Conservation (phyloP, 2,888 invertebrate genomes). For the Theodoxus fluviatilis region DNA sequence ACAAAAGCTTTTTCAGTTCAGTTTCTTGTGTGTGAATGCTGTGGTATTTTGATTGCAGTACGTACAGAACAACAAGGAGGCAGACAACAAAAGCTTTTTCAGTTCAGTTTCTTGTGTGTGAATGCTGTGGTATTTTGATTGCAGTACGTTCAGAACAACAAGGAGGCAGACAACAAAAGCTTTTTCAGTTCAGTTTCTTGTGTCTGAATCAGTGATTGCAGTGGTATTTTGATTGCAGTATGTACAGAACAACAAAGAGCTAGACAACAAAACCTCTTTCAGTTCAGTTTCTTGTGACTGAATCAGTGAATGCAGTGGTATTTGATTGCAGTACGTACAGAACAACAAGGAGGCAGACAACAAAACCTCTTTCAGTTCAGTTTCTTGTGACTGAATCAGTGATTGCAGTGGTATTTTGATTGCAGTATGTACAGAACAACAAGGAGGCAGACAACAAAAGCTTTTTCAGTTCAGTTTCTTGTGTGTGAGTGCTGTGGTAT, state of each 20-base stretch:
- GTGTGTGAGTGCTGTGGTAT: slow-evolving; percentile 12
- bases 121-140: slow-evolving; percentile 33
- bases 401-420: slow-evolving; percentile 29
- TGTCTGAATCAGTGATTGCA: not conserved
- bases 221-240: slow-evolving; percentile 67
- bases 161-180: slow-evolving; percentile 78
- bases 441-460: slow-evolving; percentile 79
- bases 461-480: too few species aligned
- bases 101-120: too few species aligned
- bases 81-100: slow-evolving; percentile 81
- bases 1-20: too few species aligned
- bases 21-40: not conserved
- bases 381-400: not conserved
- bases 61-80: slow-evolving; percentile 71
- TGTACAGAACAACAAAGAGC: slow-evolving; percentile 71
- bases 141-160: slow-evolving; percentile 70
- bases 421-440: slow-evolving; percentile 70
- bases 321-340: slow-evolving; percentile 69
- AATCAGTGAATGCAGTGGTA: slow-evolving; percentile 6
- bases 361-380: too few species aligned
- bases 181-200: slow-evolving; percentile 68
- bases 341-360: slow-evolving; percentile 80
- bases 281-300: too few species aligned
- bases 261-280: slow-evolving; percentile 81
- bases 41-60: slow-evolving; percentile 67